Evolutionary conservation across 1,140 invertebrate genomes (phyloP).

Genomic region (Trinorchestia longiramus): DNA sequence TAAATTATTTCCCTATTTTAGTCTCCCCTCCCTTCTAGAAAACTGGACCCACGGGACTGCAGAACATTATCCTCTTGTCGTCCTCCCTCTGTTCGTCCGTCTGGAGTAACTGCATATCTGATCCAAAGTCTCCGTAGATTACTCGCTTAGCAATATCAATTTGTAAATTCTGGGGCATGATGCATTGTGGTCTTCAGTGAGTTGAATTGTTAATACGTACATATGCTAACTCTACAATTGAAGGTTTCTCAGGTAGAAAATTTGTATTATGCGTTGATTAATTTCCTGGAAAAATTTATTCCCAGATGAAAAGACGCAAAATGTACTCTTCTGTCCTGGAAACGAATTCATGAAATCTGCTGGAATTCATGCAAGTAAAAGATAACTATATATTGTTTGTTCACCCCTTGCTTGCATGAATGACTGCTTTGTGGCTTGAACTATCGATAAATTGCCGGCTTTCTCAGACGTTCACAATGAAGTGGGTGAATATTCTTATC

Average conservation of each 20-base stretch:
- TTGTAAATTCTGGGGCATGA: background rate
- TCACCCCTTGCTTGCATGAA: background rate
- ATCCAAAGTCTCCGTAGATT: constrained; percentile 21
- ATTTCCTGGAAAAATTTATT: background rate
- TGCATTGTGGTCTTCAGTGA: background rate
- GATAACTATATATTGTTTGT: background rate
- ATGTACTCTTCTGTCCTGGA: background rate
- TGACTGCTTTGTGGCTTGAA: background rate
- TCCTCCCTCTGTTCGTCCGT: background rate
- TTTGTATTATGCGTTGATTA: background rate
- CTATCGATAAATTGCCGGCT: background rate
- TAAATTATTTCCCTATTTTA: constrained; percentile 55
- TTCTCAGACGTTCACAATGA: background rate
- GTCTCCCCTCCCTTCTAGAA: constrained; percentile 53
- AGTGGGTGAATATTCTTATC: background rate
- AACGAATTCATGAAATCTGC: background rate
- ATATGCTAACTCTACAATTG: too few species aligned
- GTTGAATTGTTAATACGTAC: background rate
- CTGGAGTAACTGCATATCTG: background rate
- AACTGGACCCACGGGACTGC: constrained; percentile 31
- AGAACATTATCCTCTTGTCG: constrained; percentile 34
- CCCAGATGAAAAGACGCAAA: too few species aligned
- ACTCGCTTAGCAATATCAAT: background rate
- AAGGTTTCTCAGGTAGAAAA: too few species aligned
- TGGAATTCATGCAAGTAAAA: background rate